Percentiles rank a stretch among this genome's conserved stretches.
Evolutionary conservation across 2,113 vertebrate species (phyloP).

Genomic region (Myrmecobius fasciatus): DNA sequence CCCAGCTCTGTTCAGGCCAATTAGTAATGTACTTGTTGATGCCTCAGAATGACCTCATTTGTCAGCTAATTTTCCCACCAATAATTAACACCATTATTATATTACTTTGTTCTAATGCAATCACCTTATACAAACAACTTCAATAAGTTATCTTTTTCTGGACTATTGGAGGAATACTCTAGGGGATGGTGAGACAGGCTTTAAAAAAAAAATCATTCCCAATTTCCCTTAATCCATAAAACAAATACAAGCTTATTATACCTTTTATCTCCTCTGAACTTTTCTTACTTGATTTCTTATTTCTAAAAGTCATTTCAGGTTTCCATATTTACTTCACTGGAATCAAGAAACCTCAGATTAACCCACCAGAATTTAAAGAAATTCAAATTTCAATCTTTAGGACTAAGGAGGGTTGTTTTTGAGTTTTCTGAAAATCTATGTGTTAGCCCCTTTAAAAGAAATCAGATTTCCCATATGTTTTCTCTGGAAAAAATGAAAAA

Average conservation of each 20-base stretch:
- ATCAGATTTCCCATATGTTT: background rate
- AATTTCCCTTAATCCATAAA: background rate
- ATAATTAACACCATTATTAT: background rate
- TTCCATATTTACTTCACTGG: background rate
- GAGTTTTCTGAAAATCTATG: background rate
- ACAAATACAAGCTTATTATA: background rate
- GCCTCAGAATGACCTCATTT: background rate
- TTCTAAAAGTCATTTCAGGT: background rate
- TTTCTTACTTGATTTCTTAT: background rate
- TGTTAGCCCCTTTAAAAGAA: background rate
- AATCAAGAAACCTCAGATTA: background rate
- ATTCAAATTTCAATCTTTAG: background rate
- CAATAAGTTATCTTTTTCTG: background rate
- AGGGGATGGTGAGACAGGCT: background rate
- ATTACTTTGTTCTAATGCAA: background rate
- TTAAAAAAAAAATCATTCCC: background rate
- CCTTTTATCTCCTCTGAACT: background rate
- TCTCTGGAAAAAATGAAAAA: background rate
- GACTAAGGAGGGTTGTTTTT: background rate
- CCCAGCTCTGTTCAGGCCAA: background rate
- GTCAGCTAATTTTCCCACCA: background rate
- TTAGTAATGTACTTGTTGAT: background rate
- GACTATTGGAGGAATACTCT: background rate
- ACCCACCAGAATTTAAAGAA: background rate
- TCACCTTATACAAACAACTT: background rate